phyloP scores from a whole-genome alignment of 2,888 invertebrate species.

The Eupithecia exiguata region DNA sequence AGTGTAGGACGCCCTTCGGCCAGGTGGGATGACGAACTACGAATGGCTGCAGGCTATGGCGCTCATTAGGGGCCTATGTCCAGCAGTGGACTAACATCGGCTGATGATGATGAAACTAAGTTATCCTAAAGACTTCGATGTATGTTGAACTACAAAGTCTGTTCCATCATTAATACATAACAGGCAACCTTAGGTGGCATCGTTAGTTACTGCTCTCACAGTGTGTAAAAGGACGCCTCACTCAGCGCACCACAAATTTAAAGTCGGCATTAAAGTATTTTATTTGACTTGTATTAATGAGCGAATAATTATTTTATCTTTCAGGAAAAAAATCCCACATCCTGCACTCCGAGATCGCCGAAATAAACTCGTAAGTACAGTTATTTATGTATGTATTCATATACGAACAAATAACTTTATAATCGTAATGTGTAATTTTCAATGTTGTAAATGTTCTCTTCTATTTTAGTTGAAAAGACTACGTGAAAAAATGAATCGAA shows the following conservation, averaged over 20 bases:
- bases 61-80: too few relatives aligned
- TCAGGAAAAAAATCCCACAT: conserved; percentile 17
- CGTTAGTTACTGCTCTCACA: background rate
- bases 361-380: conserved; percentile 48
- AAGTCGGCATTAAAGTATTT: background rate
- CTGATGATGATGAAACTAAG: background rate
- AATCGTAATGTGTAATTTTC: background rate
- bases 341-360: background rate
- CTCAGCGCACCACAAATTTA: background rate
- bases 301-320: conserved; percentile 13
- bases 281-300: background rate
- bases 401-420: background rate
- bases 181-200: background rate
- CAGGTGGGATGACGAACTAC: too few relatives aligned
- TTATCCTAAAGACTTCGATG: background rate
- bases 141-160: background rate
- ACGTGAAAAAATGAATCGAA: conserved; percentile 49
- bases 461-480: conserved; percentile 53
- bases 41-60: too few relatives aligned
- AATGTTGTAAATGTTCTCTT: background rate
- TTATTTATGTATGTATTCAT: background rate
- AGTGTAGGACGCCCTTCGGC: too few relatives aligned
- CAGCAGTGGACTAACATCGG: too few relatives aligned
- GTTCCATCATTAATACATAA: background rate
- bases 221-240: background rate